Percentiles rank a stretch among this genome's conserved stretches.
phyloP scores from a whole-genome alignment of 2,797 vertebrate genomes.

The Anas bahamensis region DNA sequence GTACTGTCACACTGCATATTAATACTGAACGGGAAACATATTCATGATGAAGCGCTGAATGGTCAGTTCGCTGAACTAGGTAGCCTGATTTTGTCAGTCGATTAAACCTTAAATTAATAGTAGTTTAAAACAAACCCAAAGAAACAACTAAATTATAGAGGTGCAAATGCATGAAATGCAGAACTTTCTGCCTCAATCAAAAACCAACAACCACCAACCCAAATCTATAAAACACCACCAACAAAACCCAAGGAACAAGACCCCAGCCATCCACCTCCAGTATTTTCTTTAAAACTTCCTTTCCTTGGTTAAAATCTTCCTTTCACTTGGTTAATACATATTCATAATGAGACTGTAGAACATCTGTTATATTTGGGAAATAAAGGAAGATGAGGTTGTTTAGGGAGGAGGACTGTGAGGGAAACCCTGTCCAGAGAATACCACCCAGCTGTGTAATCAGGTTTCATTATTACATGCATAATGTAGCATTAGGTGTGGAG shows the following conservation, averaged over 20 bases:
- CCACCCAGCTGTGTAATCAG: constrained; percentile 47
- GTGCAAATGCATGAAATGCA: neutral
- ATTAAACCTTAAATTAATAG: neutral
- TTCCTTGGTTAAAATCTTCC: neutral
- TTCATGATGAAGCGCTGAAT: neutral
- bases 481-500: neutral
- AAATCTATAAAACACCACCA: fast-evolving
- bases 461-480: constrained; percentile 33
- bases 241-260: neutral
- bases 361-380: constrained; percentile 55
- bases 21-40: neutral
- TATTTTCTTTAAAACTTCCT: neutral
- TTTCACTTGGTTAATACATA: neutral
- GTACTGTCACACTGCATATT: neutral
- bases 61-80: neutral
- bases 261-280: neutral
- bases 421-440: neutral
- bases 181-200: neutral
- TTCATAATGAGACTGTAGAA: constrained; percentile 29
- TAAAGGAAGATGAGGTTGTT: constrained; percentile 36
- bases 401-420: neutral
- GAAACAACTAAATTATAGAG: neutral
- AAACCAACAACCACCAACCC: neutral
- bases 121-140: neutral
- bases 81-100: neutral